Base-by-base conservation (phyloP, 2,113 vertebrate species). In the Ramphastos sulfuratus region DNA sequence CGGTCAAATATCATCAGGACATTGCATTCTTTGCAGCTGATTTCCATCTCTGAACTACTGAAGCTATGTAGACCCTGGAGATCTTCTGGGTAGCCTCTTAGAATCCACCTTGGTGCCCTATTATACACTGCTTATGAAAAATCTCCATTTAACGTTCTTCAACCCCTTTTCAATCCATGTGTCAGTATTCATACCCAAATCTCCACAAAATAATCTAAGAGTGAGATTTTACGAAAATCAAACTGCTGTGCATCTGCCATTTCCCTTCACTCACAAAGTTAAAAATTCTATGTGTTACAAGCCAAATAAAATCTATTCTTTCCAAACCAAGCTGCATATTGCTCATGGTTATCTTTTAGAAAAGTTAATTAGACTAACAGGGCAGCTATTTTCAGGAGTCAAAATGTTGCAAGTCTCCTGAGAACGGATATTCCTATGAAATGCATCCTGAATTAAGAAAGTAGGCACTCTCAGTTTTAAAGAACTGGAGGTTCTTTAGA, bases 301-400 rank as follows among this genome's bases (percentile, higher is more conserved):
- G 85, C 60, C 50, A 85, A 94, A 89, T 88, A 76, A 93, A 89
- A 12, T 74, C 72, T 56, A 27, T 89, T 91, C 81, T 93, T 96
- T 90, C 81, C 50, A 89, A 96, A 96, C 85, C 89, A 89, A 95
- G 35, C 61, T 94, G 76, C 15, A 0, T 88, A 90, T 85, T 92
- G 72, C 61, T 93, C 18, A 42, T 54, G 35, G 72, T 92, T 96
- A 96, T 92, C 87, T 95, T 91, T 93, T 50, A 69, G 82, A 89
- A 91, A 94, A 95, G 93, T 76, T 90, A 96, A 95, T 96, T 93
- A 95, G 74, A 85, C 24, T 93, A 91, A 73, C 92, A 87, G 82
- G 91, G 64, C 52, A 93, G 63, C 55, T 66, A 77, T 94, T 93
- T 75, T 84, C 66, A 89, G 66, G 55, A 89, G 78, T 82, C 71